Conservation (phyloP, 2,888 invertebrate genomes). For the Dolichopus griseipennis region DNA sequence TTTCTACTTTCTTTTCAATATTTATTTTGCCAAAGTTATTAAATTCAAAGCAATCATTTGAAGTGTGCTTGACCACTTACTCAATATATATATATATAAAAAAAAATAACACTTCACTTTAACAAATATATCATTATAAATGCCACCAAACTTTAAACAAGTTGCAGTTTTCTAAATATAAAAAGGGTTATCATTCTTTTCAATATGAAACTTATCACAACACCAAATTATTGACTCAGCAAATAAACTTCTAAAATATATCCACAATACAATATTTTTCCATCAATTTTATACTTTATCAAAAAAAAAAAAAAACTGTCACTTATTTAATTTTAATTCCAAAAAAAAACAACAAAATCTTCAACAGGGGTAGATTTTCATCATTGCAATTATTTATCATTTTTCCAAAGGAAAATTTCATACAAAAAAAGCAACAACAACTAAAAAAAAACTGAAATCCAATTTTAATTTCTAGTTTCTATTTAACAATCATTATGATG, state of each 20-base stretch:
- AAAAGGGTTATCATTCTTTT: background rate
- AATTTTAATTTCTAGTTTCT: background rate
- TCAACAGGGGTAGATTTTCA: background rate
- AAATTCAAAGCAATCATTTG: background rate
- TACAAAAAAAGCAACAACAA: background rate
- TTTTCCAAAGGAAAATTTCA: too few species aligned
- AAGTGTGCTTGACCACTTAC: background rate
- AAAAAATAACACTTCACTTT: too few species aligned
- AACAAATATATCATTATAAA: too few species aligned
- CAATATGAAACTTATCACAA: background rate
- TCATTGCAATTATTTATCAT: too few species aligned
- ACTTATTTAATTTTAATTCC: background rate
- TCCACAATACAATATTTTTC: too few species aligned
- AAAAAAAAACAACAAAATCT: background rate
- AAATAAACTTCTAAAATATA: background rate
- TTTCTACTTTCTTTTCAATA: too few species aligned
- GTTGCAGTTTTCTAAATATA: too few species aligned
- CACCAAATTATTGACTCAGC: background rate
- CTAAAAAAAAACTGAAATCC: background rate
- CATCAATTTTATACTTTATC: background rate
- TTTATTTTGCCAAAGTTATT: too few species aligned
- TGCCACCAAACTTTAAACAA: too few species aligned
- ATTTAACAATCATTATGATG: constrained; percentile 1
- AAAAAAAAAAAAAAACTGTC: too few species aligned
- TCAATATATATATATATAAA: background rate